Evolutionary conservation across 2,888 invertebrate genomes (phyloP).

Genomic region (Caenorhabditis uteleia): DNA sequence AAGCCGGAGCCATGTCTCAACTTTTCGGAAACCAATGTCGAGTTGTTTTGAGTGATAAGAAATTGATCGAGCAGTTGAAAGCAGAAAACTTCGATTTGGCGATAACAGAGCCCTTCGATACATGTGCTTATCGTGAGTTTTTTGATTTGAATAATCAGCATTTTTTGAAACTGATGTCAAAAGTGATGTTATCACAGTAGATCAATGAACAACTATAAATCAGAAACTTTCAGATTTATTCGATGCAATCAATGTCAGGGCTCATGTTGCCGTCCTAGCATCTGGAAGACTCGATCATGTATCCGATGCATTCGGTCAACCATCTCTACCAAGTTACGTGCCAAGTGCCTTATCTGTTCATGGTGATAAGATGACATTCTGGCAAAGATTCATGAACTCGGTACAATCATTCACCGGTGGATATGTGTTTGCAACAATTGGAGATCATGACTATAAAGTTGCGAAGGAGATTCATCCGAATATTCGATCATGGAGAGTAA

Average conservation of each 20-base stretch:
- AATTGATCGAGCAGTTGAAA: background rate
- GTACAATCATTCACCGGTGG: conserved; percentile 7
- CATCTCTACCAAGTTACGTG: conserved; percentile 25
- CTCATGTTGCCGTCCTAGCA: conserved; percentile 36
- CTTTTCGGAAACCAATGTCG: conserved; percentile 24
- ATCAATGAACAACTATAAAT: too few relatives aligned
- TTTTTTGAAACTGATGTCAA: too few relatives aligned
- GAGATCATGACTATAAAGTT: conserved; percentile 1
- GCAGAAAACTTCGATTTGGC: background rate
- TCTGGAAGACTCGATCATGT: conserved; percentile 34
- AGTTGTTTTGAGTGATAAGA: conserved; percentile 12
- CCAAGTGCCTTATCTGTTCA: conserved; percentile 1
- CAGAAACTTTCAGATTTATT: too few relatives aligned
- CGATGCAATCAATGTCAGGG: conserved; percentile 36
- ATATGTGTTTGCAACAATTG: conserved; percentile 2
- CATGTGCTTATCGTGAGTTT: background rate
- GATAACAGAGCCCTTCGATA: background rate
- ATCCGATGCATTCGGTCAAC: conserved; percentile 32
- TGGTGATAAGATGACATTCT: conserved; percentile 3
- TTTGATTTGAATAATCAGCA: too few relatives aligned
- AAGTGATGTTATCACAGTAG: too few relatives aligned
- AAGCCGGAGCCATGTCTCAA: conserved; percentile 15
- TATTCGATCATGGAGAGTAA: conserved; percentile 4
- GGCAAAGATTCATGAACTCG: conserved; percentile 21
- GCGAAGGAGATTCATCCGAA: conserved; percentile 9